A percentile compares a stretch with the other conserved stretches of the same genome.
Conservation (phyloP, 2,888 invertebrate genomes). For the Campoplex capitator region DNA sequence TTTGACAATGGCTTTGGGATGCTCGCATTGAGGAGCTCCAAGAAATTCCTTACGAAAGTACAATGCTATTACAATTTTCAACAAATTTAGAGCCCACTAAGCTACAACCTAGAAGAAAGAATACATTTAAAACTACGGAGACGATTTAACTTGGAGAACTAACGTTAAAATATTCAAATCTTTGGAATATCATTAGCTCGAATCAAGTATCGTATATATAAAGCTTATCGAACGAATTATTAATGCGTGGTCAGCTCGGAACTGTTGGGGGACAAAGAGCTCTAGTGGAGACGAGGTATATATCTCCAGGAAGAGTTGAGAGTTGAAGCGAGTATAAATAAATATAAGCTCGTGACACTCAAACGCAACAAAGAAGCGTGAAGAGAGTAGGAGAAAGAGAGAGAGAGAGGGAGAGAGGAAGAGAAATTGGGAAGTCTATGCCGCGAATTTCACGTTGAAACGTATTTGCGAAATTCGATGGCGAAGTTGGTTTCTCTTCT, state of each 20-base stretch:
- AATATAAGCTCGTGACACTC: conserved; percentile 44
- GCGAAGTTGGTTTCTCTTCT: conserved; percentile 73
- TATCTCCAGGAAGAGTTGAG: not conserved
- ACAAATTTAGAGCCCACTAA: not conserved
- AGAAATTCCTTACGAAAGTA: not conserved
- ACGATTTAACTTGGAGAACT: not conserved
- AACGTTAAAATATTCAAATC: not conserved
- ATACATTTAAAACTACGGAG: not conserved
- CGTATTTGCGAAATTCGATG: conserved; percentile 78
- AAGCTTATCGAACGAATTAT: not conserved
- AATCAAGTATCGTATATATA: not conserved
- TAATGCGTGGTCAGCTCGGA: not conserved
- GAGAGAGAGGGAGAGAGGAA: conserved; percentile 14
- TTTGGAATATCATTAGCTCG: not conserved
- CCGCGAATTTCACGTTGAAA: conserved; percentile 65
- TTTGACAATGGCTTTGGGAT: not conserved
- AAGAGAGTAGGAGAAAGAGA: not conserved
- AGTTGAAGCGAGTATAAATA: conserved; percentile 48
- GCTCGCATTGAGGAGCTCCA: not conserved
- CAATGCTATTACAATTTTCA: not conserved
- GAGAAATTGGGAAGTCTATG: conserved; percentile 18
- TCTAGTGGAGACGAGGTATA: not conserved
- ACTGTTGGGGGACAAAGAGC: not conserved
- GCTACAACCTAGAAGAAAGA: not conserved
- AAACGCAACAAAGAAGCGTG: conserved; percentile 29